Base-by-base conservation (phyloP, 2,888 invertebrate species). In the Polydrusus tereticollis region DNA sequence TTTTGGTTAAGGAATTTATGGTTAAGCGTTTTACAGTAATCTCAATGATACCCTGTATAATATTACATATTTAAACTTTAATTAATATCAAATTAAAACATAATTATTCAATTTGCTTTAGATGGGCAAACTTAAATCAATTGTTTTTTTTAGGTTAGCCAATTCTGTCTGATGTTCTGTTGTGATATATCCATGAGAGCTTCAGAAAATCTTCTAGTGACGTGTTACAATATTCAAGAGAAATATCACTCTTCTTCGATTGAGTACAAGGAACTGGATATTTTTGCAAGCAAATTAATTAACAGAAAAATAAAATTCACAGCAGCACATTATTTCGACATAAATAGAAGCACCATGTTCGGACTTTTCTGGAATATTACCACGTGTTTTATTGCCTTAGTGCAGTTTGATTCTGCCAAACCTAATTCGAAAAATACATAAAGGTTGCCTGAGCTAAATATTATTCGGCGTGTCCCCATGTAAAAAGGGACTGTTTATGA, bases 361-460 rank as follows among this genome's bases (percentile, higher is more conserved):
- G 69, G 29, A 36, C 18, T 69, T 4, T 62, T 69, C 14, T 63
- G 57, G 29, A 69, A 69, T 33, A 64, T 63, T 10, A 64, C 69
- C 3, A 69, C 69, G 6, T 69, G 55, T 36, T 69, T 69, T 47
- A 69, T 69, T 29, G 69, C 69, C 12, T 12, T 69, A 43, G 58
- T 64, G 6, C 69, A 69, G 33, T 55, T 69, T 64, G 47, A 65
- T 41, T 12, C 16, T 12, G 47, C 47, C 5, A 47, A 47, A 23
- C 45, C 45, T 21, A 45, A 18, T 16, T 8, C 43, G n/a, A n/a
- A n/a, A n/a, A n/a, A n/a, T n/a, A n/a, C n/a, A n/a, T n/a, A n/a
- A n/a, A n/a, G n/a, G n/a, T n/a, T n/a, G n/a, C n/a, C n/a, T n/a
- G n/a, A n/a, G n/a, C n/a, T n/a, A n/a, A n/a, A n/a, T n/a, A n/a